A percentile compares a stretch with the other conserved stretches of the same genome.
phyloP scores from a whole-genome alignment of 2,888 invertebrate species.

The Strigamia crassipes region DNA sequence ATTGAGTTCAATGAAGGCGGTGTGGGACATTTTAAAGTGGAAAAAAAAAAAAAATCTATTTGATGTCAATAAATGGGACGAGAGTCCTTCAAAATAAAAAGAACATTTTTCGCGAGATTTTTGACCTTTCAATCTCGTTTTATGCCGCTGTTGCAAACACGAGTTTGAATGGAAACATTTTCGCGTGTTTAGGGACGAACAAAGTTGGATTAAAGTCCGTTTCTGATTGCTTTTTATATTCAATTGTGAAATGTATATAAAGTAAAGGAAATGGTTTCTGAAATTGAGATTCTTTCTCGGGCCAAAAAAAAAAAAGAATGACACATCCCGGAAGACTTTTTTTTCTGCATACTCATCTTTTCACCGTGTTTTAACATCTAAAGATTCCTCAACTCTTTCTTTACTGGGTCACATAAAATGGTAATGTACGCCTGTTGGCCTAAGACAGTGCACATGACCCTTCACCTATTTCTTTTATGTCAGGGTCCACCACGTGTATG shows the following conservation, averaged over 20 bases:
- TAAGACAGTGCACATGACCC: constrained; percentile 37
- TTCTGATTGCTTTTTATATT: too few relatives aligned
- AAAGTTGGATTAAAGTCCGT: too few relatives aligned
- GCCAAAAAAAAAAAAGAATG: not conserved
- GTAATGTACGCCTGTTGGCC: constrained; percentile 33
- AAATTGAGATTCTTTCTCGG: too few relatives aligned
- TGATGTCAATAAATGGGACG: not conserved
- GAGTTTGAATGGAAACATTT: too few relatives aligned
- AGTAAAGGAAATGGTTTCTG: too few relatives aligned
- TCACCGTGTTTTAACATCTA: not conserved
- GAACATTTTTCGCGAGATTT: too few relatives aligned
- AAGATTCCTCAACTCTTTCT: not conserved
- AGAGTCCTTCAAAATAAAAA: not conserved
- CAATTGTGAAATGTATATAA: too few relatives aligned
- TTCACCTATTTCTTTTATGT: constrained; percentile 30
- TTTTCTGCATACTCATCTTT: constrained; percentile 23
- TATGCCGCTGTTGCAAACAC: not conserved
- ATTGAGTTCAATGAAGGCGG: not conserved
- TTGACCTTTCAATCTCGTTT: not conserved
- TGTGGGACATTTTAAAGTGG: too few relatives aligned
- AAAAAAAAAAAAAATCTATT: not conserved
- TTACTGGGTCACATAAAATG: constrained; percentile 37
- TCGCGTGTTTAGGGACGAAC: too few relatives aligned
- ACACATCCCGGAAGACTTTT: not conserved
- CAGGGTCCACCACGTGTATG: constrained; percentile 28